Percentiles rank a stretch among this genome's conserved stretches.
phyloP scores from a whole-genome alignment of 2,888 invertebrate genomes.

The Anthophora plumipes region DNA sequence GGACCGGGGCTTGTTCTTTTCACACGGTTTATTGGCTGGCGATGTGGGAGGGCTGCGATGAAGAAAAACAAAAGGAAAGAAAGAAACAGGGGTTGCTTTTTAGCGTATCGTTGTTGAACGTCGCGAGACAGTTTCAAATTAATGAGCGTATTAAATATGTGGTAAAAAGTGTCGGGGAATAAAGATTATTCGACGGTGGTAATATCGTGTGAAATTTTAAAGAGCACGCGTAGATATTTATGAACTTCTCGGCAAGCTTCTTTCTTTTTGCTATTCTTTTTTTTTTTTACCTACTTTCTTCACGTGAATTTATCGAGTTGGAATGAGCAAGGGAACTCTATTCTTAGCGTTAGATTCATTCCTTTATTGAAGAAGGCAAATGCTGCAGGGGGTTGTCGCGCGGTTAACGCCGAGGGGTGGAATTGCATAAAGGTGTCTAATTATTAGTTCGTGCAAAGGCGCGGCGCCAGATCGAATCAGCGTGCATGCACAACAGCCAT shows the following conservation, averaged over 20 bases:
- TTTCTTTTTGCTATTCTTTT: too few species aligned
- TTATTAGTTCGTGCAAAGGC: constrained; percentile 81
- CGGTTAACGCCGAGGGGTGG: constrained; percentile 53
- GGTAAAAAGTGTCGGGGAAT: background rate
- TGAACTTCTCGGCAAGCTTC: background rate
- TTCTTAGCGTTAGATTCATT: constrained; percentile 10
- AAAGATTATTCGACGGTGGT: background rate
- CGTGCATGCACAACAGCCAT: constrained; percentile 79
- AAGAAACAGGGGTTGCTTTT: background rate
- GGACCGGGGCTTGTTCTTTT: background rate
- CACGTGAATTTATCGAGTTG: background rate
- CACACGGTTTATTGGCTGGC: constrained; percentile 25
- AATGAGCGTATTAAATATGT: background rate
- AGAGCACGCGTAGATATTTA: background rate
- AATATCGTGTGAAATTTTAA: background rate
- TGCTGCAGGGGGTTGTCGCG: constrained; percentile 37
- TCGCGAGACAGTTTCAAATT: constrained; percentile 10
- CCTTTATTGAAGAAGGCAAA: constrained; percentile 20
- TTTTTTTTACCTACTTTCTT: background rate
- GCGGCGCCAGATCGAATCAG: constrained; percentile 81
- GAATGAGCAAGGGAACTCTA: background rate
- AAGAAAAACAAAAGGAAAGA: background rate
- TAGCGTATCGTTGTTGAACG: constrained; percentile 16
- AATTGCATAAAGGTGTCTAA: constrained; percentile 80
- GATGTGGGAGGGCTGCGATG: constrained; percentile 30